Base-by-base conservation (phyloP, 2,888 invertebrate genomes). In the Drosophila maculinotata region DNA sequence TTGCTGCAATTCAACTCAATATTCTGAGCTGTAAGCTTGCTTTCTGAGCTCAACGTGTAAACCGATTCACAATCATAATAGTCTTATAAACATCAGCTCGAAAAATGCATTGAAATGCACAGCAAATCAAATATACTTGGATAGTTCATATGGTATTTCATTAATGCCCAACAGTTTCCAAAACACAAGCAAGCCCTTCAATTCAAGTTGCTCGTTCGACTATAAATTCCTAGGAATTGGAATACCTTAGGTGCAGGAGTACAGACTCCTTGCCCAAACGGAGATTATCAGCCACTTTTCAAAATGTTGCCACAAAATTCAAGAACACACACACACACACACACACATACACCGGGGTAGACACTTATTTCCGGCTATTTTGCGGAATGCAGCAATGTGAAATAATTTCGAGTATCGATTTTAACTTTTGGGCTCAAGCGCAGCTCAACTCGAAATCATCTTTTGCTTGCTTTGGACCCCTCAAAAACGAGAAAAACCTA, bases 341-440 rank as follows among this genome's bases (percentile, higher is more conserved):
- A 23, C 10, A 33, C 8, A 30, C 10, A 42, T 4, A 38, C 7
- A 30, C 17, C 30, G 36, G 10, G 9, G 9, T 17, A 17, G 20
- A 39, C 53, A 62, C 33, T 67, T 56, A 62, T 48, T 60, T 67
- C 35, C 45, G 52, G 30, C 45, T 47, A 51, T 56, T 69, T 68
- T 51, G 45, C 17, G 54, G 36, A 49, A 35, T 44, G 56, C 44
- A 52, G 67, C 66, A 41, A 69, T 73, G 74, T 63, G 69, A 69
- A 69, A 71, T 71, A 68, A 71, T 71, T 73, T 71, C 45, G 57
- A 36, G 56, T 62, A 71, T 71, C 74, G 74, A 71, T 74, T 71
- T 71, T 57, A 58, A 63, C 63, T 63, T 69, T 57, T 73, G 45
- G 42, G 26, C 57, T 62, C 57, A 64, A 69, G 64, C 36, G 54